Conservation (phyloP, 2,888 invertebrate genomes). For the Pachydiplax longipennis region DNA sequence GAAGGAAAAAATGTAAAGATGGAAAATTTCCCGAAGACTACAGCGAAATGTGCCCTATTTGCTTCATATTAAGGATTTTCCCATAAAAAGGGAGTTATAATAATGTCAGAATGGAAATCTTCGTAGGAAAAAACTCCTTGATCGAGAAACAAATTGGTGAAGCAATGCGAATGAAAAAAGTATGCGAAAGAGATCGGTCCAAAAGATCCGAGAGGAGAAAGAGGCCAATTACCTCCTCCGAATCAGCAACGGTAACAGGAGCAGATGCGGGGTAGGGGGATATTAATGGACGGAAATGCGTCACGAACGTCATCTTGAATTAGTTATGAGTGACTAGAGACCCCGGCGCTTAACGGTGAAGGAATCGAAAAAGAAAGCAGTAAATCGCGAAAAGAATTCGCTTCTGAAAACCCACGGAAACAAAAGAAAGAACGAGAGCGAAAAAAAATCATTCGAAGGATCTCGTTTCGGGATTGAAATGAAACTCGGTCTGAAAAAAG, state of each 20-base stretch:
- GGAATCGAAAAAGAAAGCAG: background rate
- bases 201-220: too few relatives aligned
- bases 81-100: too few relatives aligned
- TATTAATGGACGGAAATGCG: background rate
- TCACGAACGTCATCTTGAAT: background rate
- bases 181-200: background rate
- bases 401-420: background rate
- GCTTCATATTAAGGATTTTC: too few relatives aligned
- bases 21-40: too few relatives aligned
- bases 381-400: background rate
- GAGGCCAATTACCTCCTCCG: background rate
- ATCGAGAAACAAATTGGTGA: background rate
- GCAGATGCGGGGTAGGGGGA: background rate
- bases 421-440: background rate
- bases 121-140: too few relatives aligned
- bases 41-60: too few relatives aligned
- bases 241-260: background rate
- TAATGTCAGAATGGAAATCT: too few relatives aligned
- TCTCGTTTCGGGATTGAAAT: background rate
- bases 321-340: background rate
- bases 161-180: background rate
- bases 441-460: background rate
- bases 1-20: too few relatives aligned
- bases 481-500: background rate
- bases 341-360: background rate